Percentiles rank a stretch among this genome's conserved stretches.
Conservation (phyloP, 2,888 invertebrate genomes). For the Melanostoma mellinum region DNA sequence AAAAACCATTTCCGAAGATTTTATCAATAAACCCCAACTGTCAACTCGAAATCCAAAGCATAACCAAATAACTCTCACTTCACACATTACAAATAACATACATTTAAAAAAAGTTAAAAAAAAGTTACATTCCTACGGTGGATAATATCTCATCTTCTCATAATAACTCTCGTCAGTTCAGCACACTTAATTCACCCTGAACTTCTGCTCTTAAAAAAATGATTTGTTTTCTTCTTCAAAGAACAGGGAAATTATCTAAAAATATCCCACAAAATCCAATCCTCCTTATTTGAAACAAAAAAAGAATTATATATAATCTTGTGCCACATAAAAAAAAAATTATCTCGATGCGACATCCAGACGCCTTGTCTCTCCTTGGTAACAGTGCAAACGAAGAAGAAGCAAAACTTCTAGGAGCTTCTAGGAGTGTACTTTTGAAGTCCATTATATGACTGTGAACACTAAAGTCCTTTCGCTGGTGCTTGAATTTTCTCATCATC, state of each 20-base stretch:
- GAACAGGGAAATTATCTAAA: slow-evolving; percentile 35
- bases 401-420: slow-evolving; percentile 19
- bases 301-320: slow-evolving; percentile 27
- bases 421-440: slow-evolving; percentile 21
- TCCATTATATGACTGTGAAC: slow-evolving; percentile 7
- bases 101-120: slow-evolving; percentile 30
- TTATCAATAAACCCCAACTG: too few species aligned
- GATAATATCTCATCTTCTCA: slow-evolving; percentile 33
- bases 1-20: too few species aligned
- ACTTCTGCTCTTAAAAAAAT: slow-evolving; percentile 28
- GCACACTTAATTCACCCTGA: slow-evolving; percentile 41
- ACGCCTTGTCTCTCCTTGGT: slow-evolving; percentile 52
- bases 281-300: not conserved
- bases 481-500: slow-evolving; percentile 31
- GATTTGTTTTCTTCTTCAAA: not conserved
- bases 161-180: slow-evolving; percentile 13
- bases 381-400: slow-evolving; percentile 25
- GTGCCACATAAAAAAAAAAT: slow-evolving; percentile 23
- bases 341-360: slow-evolving; percentile 55
- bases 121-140: slow-evolving; percentile 22
- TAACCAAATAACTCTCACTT: not conserved
- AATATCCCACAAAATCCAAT: slow-evolving; percentile 38
- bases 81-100: not conserved
- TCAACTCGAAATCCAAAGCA: too few species aligned
- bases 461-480: not conserved